Evolutionary conservation across 2,113 vertebrate species (phyloP).

Genomic region (Panthera leo): DNA sequence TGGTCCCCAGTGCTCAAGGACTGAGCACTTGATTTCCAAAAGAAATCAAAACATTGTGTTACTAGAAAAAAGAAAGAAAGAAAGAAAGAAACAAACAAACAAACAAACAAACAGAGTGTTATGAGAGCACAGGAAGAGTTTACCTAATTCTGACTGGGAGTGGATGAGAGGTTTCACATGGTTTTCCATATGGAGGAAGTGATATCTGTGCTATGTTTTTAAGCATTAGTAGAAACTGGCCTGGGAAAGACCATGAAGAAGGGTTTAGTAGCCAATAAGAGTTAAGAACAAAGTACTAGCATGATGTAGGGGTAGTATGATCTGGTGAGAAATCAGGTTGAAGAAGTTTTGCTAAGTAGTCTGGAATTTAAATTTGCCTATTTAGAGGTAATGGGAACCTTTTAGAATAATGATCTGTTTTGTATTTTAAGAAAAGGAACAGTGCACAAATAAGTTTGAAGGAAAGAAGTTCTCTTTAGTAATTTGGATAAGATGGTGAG

Average conservation of each 20-base stretch:
- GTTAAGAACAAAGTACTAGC: background rate
- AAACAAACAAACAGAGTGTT: background rate
- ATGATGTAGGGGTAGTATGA: background rate
- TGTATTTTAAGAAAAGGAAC: background rate
- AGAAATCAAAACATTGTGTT: background rate
- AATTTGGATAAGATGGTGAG: background rate
- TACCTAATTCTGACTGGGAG: background rate
- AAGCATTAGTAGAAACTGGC: background rate
- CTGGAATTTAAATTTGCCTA: background rate
- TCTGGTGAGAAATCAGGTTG: background rate
- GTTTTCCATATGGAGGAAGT: background rate
- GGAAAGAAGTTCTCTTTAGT: background rate
- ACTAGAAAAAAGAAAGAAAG: background rate
- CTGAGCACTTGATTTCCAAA: background rate
- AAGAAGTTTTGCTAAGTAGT: background rate
- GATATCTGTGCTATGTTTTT: background rate
- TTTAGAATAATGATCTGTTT: background rate
- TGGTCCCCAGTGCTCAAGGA: rapidly evolving
- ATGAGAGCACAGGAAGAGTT: background rate
- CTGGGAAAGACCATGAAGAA: background rate
- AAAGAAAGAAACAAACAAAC: too few species aligned
- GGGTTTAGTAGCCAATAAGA: background rate
- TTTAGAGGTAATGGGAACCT: background rate
- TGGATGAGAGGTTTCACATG: background rate
- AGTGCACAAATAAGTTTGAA: background rate